These are phyloP conservation scores for Eristalis tenax DNA, from an alignment of 2,888 invertebrate species.

Conservation along the genomic window DNA sequence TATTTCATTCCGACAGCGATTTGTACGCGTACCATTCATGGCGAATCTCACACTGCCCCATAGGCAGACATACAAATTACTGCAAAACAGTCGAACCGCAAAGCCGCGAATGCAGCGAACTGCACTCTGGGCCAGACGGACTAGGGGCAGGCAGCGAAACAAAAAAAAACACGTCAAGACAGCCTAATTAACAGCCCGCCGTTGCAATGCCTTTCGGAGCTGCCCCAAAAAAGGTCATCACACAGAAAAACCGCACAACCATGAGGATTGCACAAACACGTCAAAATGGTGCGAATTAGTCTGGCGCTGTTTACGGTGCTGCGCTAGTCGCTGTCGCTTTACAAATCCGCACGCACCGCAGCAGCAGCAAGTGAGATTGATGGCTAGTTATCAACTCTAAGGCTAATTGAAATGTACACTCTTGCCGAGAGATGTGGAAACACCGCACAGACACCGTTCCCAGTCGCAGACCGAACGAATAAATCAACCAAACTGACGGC, in stretches of 20 bases:
- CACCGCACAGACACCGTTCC: slow-evolving; percentile 5
- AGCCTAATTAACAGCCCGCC: slow-evolving; percentile 58
- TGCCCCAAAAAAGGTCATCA: slow-evolving; percentile 27
- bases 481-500: slow-evolving; percentile 25
- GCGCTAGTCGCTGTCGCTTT: not conserved
- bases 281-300: slow-evolving; percentile 46
- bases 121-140: slow-evolving; percentile 22
- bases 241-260: slow-evolving; percentile 23
- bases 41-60: slow-evolving; percentile 40
- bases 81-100: slow-evolving; percentile 39
- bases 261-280: not conserved
- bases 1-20: slow-evolving; percentile 21
- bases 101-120: slow-evolving; percentile 24
- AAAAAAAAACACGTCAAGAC: slow-evolving; percentile 18
- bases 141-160: not conserved
- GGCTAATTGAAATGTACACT: slow-evolving; percentile 68
- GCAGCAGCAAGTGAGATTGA: slow-evolving; percentile 39
- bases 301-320: slow-evolving; percentile 32
- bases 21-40: slow-evolving; percentile 47
- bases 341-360: slow-evolving; percentile 2
- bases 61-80: slow-evolving; percentile 53
- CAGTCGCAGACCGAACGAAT: slow-evolving; percentile 53
- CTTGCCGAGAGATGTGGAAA: slow-evolving; percentile 51
- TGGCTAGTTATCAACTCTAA: slow-evolving; percentile 48
- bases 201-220: slow-evolving; percentile 23